A percentile compares a stretch with the other conserved stretches of the same genome.
These are phyloP conservation scores for Tolypeutes matacus DNA, from an alignment of 2,797 vertebrate genomes.

Conservation along the genomic window DNA sequence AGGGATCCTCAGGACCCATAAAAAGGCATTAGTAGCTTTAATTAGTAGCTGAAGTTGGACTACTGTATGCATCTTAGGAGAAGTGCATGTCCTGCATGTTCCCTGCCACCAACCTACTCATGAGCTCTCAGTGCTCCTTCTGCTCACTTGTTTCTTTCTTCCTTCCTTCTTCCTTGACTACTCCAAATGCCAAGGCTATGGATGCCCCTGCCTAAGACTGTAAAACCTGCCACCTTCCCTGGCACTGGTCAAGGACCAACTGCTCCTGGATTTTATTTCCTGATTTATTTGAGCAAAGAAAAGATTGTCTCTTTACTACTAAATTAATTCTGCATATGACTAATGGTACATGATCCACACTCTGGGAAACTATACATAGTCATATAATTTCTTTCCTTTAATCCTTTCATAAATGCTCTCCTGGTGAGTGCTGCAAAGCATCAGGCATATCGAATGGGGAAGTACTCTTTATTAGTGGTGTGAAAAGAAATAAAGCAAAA, in stretches of 20 bases:
- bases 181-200: neutral
- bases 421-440: neutral
- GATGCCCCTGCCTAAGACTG: neutral
- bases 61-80: neutral
- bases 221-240: neutral
- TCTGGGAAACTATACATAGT: neutral
- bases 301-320: neutral
- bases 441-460: neutral
- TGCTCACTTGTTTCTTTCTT: neutral
- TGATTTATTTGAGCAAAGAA: neutral
- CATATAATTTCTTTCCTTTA: neutral
- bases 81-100: neutral
- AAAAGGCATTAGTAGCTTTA: too few species aligned
- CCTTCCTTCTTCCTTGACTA: neutral
- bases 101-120: neutral
- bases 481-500: too few species aligned
- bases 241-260: neutral
- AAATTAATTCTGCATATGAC: neutral
- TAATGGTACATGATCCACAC: neutral
- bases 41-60: too few species aligned
- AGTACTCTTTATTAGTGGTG: neutral
- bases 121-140: neutral
- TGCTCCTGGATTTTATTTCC: neutral
- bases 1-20: neutral
- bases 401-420: neutral